A percentile compares a stretch with the other conserved stretches of the same genome.
Conservation (phyloP, 2,797 vertebrate genomes). For the Chelmon rostratus region DNA sequence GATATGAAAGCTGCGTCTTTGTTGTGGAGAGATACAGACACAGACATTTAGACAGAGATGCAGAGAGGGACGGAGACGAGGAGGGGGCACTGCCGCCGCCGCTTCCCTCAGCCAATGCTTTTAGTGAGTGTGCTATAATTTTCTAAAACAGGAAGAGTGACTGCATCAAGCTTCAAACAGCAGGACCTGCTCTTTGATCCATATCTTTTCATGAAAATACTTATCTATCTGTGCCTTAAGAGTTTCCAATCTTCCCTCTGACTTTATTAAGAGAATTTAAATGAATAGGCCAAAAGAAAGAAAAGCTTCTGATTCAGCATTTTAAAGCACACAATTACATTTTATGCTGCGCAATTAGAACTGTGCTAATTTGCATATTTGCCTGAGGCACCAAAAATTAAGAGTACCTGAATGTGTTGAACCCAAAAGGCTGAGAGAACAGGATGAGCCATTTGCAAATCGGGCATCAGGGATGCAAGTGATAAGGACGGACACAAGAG, state of each 20-base stretch:
- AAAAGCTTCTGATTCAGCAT: conserved; percentile 19
- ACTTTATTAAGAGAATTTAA: conserved; percentile 45
- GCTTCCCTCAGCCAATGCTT: conserved; percentile 64
- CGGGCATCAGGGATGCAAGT: conserved; percentile 36
- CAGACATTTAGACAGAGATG: conserved; percentile 54
- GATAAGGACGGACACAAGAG: conserved; percentile 42
- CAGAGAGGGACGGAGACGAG: conserved; percentile 40
- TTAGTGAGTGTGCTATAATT: conserved; percentile 74
- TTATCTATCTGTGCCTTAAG: conserved; percentile 51
- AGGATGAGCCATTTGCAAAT: conserved; percentile 57
- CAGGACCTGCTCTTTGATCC: conserved; percentile 67
- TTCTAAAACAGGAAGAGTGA: conserved; percentile 73
- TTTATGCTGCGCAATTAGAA: conserved; percentile 56
- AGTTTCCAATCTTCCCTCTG: conserved; percentile 40
- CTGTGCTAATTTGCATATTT: conserved; percentile 59
- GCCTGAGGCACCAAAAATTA: conserved; percentile 33
- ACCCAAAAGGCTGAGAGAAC: conserved; percentile 43
- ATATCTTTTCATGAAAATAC: conserved; percentile 58
- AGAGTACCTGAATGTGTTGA: conserved; percentile 45
- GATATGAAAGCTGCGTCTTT: conserved; percentile 61
- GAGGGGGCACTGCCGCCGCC: conserved; percentile 42
- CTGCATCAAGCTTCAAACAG: conserved; percentile 71
- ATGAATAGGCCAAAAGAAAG: conserved; percentile 27
- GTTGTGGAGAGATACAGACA: conserved; percentile 53
- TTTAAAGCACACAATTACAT: conserved; percentile 47